These are phyloP conservation scores for Pampus argenteus DNA, from an alignment of 2,797 vertebrate species.

Conservation along the genomic window DNA sequence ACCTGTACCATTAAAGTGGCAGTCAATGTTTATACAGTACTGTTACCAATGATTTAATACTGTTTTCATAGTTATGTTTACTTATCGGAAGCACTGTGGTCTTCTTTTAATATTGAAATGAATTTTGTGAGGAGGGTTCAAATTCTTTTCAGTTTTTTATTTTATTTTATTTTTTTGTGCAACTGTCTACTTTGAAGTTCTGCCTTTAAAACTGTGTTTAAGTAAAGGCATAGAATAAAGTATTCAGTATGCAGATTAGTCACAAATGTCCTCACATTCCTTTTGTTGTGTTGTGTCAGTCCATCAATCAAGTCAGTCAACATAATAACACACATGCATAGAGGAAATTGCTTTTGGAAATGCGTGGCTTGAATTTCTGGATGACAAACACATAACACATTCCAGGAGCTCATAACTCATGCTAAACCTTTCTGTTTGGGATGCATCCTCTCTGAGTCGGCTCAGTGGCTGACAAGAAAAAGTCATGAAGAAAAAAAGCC, in stretches of 20 bases:
- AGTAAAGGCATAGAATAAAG: neutral
- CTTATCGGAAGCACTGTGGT: no score
- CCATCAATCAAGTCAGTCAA: conserved; percentile 29
- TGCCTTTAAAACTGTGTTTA: neutral
- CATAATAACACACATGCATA: conserved; percentile 21
- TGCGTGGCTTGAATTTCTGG: neutral
- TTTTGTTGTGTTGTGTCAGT: conserved; percentile 3
- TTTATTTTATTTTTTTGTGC: no score
- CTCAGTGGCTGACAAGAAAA: neutral
- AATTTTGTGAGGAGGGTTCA: no score
- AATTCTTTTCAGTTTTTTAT: no score
- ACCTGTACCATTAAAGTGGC: neutral
- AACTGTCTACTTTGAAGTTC: no score
- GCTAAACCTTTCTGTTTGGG: neutral
- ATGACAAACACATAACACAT: conserved; percentile 11
- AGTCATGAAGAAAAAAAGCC: conserved; percentile 3
- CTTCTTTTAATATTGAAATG: no score
- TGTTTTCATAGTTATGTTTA: no score
- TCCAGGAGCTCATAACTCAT: conserved; percentile 14
- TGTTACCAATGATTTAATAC: no score
- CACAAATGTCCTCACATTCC: neutral
- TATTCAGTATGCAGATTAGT: neutral
- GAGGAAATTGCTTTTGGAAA: conserved; percentile 36
- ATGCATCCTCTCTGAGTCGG: conserved; percentile 2
- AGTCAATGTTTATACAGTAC: neutral